These are phyloP conservation scores for Rhinopomastus cyanomelas DNA, from an alignment of 2,113 vertebrate genomes.

Conservation along the genomic window DNA sequence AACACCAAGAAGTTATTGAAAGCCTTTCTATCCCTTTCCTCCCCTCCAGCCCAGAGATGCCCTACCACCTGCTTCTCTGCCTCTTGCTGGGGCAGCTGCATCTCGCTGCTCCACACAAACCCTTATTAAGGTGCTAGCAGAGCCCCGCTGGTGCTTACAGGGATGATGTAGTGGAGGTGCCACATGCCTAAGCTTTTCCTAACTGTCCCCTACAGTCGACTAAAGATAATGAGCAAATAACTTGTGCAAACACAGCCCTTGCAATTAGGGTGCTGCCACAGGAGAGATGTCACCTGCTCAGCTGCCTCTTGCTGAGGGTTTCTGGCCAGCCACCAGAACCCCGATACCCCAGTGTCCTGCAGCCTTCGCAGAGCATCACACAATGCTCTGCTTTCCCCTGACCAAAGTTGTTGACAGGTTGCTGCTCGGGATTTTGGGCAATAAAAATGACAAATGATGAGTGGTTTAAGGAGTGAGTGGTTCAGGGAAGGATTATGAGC, in stretches of 20 bases:
- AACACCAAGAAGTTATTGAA: not conserved
- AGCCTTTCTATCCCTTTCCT: not conserved
- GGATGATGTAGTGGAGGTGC: not conserved
- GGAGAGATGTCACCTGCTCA: not conserved
- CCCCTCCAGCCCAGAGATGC: accelerated
- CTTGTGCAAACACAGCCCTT: not conserved
- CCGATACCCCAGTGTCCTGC: not conserved
- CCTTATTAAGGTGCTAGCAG: not conserved
- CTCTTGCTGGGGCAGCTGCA: not conserved
- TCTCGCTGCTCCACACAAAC: not conserved
- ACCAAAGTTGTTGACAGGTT: not conserved
- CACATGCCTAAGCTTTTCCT: not conserved
- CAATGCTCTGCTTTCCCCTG: not conserved
- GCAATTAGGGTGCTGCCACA: not conserved
- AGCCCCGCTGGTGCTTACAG: not conserved
- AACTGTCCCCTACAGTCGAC: not conserved
- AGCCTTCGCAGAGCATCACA: accelerated
- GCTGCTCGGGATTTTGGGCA: not conserved
- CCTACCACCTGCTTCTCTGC: too few relatives aligned
- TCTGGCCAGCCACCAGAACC: not conserved
- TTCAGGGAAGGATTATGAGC: not conserved
- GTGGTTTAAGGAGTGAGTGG: not conserved
- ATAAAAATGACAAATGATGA: not conserved
- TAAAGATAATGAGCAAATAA: not conserved
- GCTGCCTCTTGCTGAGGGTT: not conserved